phyloP scores from a whole-genome alignment of 2,797 vertebrate species.

The Geotrypetes seraphini region DNA sequence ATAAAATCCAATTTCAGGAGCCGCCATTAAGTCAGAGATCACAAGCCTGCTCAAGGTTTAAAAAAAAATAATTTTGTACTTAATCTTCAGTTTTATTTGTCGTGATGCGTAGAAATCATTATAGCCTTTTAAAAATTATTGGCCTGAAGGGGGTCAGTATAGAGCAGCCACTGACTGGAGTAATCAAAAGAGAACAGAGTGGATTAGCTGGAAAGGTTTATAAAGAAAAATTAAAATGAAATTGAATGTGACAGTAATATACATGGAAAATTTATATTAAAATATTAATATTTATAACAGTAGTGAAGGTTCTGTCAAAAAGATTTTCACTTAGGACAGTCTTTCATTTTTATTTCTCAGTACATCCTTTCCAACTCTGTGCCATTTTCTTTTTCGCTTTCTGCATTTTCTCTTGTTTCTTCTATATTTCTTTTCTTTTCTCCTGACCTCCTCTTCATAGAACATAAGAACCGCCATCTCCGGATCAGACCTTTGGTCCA shows the following conservation, averaged over 20 bases:
- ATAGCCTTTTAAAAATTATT: slow-evolving; percentile 23
- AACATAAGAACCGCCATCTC: too few species aligned
- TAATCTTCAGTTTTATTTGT: slow-evolving; percentile 6
- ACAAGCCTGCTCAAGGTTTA: slow-evolving; percentile 10
- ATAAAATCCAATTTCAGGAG: slow-evolving; percentile 9
- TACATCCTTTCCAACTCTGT: too few species aligned
- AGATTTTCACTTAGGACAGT: too few species aligned
- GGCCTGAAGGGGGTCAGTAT: slow-evolving; percentile 42
- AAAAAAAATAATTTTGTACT: slow-evolving; percentile 14
- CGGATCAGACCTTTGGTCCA: too few species aligned
- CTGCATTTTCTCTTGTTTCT: too few species aligned
- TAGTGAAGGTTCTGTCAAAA: too few species aligned
- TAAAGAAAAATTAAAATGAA: slow-evolving; percentile 48
- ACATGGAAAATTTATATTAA: slow-evolving; percentile 39
- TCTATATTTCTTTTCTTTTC: too few species aligned
- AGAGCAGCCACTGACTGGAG: slow-evolving; percentile 40
- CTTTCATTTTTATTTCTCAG: too few species aligned
- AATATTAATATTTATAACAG: slow-evolving; percentile 47
- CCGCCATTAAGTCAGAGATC: slow-evolving; percentile 8
- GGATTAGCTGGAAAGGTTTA: slow-evolving; percentile 42
- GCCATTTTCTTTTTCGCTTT: too few species aligned
- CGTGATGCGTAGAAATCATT: slow-evolving; percentile 17
- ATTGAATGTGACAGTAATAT: slow-evolving; percentile 50
- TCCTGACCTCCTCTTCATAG: too few species aligned
- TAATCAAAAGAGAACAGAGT: slow-evolving; percentile 41